Base-by-base conservation (phyloP, 2,113 vertebrate species). In the Pogona vitticeps region DNA sequence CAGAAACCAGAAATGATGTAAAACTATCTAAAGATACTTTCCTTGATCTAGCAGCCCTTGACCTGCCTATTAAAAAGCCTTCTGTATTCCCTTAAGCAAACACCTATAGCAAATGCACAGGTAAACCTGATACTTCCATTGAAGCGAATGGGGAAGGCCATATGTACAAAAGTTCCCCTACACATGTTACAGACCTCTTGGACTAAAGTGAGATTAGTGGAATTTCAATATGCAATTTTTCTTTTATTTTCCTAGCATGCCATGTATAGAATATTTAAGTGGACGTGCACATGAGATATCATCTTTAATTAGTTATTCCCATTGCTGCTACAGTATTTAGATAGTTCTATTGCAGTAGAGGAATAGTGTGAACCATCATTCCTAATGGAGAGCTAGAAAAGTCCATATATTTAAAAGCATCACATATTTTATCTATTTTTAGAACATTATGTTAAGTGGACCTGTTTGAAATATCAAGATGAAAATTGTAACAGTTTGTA, bases 321-420 rank as follows among this genome's bases (percentile, higher is more conserved):
- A 0, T 23, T 88, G 65, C 76, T 21, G 59, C 72, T 67, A n/a
- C n/a, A n/a, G n/a, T n/a, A 0, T 76, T 0, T 1, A 75, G 83
- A 36, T n/a, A 4, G 0, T 63, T 15, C 65, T 83, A 12, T 33
- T 72, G 56, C 42, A 28, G 4, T 56, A 0, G 0, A 0, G 7
- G 52, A 52, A 61, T 73, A 10, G 7, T 0, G 0, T 61, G 63
- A 85, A 80, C 23, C 0, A 31, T 71, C 68, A 0, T 0, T 63
- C 63, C 12, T n/a, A 65, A 7, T 1, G 58, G 67, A 4, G 12
- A 20, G 58, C 1, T 1, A 59, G 21, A 77, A 56, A 40, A 70
- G n/a, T 42, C 68, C 36, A 15, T 17, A 58, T 21, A 36, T 8
- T 75, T 70, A 20, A 18, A 38, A 18, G 28, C 28, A 5, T 1